Base-by-base conservation (phyloP, 2,888 invertebrate genomes). In the Lysandra coridon region DNA sequence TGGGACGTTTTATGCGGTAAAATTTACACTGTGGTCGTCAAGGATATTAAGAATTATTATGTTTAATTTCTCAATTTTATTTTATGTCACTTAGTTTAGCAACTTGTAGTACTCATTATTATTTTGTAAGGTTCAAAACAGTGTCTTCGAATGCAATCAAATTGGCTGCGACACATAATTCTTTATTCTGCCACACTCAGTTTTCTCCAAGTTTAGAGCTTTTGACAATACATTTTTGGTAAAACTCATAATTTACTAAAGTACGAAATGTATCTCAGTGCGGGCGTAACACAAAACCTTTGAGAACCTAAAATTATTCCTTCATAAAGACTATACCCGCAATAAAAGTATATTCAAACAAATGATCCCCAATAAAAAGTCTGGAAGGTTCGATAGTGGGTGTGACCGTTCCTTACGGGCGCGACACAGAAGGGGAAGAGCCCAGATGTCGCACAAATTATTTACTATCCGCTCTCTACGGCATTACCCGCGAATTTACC, bases 401-500 rank as follows among this genome's bases (percentile, higher is more conserved):
- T 91, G 92, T 90, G 90, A 88, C 90, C 89, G 87, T 88, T 89
- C 89, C 88, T 87, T 84, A 86, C 86, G 86, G 81, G 83, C 87
- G 85, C 87, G 85, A 93, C 93, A 93, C 84, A 85, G 87, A 93
- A 93, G 87, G 91, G 94, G 93, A 89, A 88, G 93, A 88, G 83
- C 91, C 92, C 93, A 92, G 91, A 92, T 94, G 94, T 94, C 94
- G 89, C 87, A 81, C 91, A 92, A 93, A 93, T 94, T 94, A 94
- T 94, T 93, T 93, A 93, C 93, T 90, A 88, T 89, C 85, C 84
- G 73, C 73, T 73, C 73, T 57, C 74, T 37, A 10, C 60, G 60
- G 74, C 74, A 74, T 74, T 78, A 78, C 73, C 73, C 73, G 79
- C 60, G 79, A 79, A 79, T 79, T 76, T 79, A 82, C 85, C 85